Conservation (phyloP, 2,888 invertebrate species). For the Drosophila dives region DNA sequence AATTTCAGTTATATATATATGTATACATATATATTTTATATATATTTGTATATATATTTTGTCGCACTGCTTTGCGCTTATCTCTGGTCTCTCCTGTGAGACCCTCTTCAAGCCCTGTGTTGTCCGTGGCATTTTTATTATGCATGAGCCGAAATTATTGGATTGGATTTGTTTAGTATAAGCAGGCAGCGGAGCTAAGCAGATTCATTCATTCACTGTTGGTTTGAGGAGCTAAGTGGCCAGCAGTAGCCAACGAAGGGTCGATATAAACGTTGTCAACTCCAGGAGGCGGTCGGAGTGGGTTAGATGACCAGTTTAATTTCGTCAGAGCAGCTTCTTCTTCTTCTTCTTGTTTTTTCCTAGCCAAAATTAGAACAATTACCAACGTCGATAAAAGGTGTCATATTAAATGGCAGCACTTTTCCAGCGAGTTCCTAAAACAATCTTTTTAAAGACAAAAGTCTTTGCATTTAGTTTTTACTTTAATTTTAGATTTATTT, state of each 20-base stretch:
- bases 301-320: not conserved
- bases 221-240: slow-evolving; percentile 49
- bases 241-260: slow-evolving; percentile 19
- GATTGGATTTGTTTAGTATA: slow-evolving; percentile 61
- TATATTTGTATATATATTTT: not conserved
- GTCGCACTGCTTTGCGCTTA: not conserved
- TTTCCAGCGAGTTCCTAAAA: not conserved
- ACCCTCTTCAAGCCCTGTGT: slow-evolving; percentile 56
- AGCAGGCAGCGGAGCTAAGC: slow-evolving; percentile 48
- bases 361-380: slow-evolving; percentile 25
- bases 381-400: slow-evolving; percentile 22
- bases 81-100: slow-evolving; percentile 16
- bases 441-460: not conserved
- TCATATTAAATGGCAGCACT: not conserved
- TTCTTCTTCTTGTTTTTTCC: not conserved
- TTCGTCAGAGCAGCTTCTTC: slow-evolving; percentile 1
- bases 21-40: not conserved
- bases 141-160: slow-evolving; percentile 62
- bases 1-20: slow-evolving; percentile 32
- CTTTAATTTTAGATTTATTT: not conserved
- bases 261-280: slow-evolving; percentile 22
- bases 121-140: slow-evolving; percentile 67
- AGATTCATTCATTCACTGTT: slow-evolving; percentile 14
- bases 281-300: not conserved
- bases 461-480: not conserved